Conservation (phyloP, 2,113 vertebrate species). For the Nymphicus hollandicus region DNA sequence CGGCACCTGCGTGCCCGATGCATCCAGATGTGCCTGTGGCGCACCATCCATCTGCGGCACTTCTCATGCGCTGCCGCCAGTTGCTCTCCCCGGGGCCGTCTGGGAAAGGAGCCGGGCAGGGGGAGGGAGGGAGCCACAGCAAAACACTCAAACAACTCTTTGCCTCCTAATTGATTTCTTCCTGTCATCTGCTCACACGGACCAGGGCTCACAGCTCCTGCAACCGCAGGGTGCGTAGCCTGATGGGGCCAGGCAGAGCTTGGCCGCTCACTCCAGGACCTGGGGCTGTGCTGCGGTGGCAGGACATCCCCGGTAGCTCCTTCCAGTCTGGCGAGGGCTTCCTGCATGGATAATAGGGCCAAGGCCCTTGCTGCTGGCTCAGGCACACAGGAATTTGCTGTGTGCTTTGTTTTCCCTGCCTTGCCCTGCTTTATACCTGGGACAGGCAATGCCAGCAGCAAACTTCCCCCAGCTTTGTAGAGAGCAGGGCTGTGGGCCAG, state of each 20-base stretch:
- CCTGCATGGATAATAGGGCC: not conserved
- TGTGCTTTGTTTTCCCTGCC: not conserved
- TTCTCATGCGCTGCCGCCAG: slow-evolving; percentile 34
- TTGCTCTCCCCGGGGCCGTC: slow-evolving; percentile 3
- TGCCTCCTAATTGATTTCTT: not conserved
- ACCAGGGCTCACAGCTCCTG: not conserved
- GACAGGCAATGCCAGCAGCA: not conserved
- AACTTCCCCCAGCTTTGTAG: not conserved
- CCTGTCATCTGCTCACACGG: not conserved
- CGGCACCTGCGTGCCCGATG: slow-evolving; percentile 65
- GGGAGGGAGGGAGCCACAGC: not conserved
- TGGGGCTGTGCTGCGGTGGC: accelerated
- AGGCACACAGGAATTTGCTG: not conserved
- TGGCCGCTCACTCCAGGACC: not conserved
- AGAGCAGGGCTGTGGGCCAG: accelerated
- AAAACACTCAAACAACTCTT: not conserved
- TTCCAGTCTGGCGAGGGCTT: not conserved
- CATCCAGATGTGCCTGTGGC: slow-evolving; percentile 65
- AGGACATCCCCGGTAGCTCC: not conserved
- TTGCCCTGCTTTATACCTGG: not conserved
- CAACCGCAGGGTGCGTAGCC: accelerated
- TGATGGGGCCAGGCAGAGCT: not conserved
- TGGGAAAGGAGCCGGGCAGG: not conserved
- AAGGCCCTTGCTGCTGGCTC: not conserved
- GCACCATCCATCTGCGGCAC: slow-evolving; percentile 28